Percentiles rank a stretch among this genome's conserved stretches.
Conservation (phyloP, 2,797 vertebrate species). For the Orientallactaga sibirica region DNA sequence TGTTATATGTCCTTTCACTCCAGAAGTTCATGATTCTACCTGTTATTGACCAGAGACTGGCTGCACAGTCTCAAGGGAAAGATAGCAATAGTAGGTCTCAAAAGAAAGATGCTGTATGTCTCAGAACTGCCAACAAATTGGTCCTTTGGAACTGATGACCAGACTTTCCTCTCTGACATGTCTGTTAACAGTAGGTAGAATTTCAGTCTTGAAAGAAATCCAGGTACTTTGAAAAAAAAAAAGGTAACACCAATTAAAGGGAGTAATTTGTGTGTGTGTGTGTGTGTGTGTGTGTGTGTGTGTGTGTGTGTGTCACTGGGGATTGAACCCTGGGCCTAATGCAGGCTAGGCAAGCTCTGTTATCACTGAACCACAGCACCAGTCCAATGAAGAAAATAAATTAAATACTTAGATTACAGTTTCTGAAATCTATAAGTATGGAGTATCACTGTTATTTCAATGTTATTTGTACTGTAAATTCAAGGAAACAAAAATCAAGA, state of each 20-base stretch:
- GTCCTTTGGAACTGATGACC: not conserved
- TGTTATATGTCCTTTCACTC: constrained; percentile 24
- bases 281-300: no score
- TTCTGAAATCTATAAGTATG: not conserved
- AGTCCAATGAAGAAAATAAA: not conserved
- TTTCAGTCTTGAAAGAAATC: constrained; percentile 8
- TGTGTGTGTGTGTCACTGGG: not conserved
- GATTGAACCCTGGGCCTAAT: not conserved
- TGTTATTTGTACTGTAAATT: not conserved
- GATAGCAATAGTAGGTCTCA: not conserved
- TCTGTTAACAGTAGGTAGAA: not conserved
- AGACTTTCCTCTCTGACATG: not conserved
- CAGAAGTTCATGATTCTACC: constrained; percentile 9
- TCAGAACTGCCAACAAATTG: not conserved
- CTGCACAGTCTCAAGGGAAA: not conserved
- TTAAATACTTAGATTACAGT: not conserved
- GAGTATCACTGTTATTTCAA: not conserved
- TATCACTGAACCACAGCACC: not conserved
- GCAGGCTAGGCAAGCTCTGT: not conserved
- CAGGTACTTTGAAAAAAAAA: not conserved
- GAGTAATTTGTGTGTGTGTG: not conserved
- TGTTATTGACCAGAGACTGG: not conserved
- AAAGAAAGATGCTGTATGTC: constrained; percentile 9
- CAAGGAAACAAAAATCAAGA: not conserved
- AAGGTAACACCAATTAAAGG: not conserved